phyloP scores from a whole-genome alignment of 2,113 vertebrate genomes.

The Pituophis catenifer region DNA sequence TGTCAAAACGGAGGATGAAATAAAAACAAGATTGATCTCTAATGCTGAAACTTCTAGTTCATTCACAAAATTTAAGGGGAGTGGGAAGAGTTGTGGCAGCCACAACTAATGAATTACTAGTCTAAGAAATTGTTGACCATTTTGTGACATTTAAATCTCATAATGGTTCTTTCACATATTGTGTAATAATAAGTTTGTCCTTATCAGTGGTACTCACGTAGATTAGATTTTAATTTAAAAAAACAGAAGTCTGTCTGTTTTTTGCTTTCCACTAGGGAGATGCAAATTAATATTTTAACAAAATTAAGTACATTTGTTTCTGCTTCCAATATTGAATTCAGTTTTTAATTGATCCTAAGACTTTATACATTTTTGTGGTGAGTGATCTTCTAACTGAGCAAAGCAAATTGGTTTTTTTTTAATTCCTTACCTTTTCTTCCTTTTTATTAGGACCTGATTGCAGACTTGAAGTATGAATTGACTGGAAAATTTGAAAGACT shows the following conservation, averaged over 20 bases:
- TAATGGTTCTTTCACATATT: neutral
- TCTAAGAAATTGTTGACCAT: neutral
- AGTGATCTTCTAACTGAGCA: neutral
- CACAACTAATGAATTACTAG: neutral
- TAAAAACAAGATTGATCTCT: neutral
- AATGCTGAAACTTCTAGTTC: neutral
- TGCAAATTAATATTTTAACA: neutral
- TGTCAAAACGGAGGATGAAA: neutral
- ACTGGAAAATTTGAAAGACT: constrained; percentile 95
- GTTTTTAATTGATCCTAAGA: neutral
- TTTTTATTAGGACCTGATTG: constrained; percentile 85
- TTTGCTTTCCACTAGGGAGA: neutral
- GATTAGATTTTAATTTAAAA: neutral
- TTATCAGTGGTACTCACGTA: neutral
- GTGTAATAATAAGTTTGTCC: neutral
- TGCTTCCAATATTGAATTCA: neutral
- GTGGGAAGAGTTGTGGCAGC: neutral
- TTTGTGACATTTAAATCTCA: neutral
- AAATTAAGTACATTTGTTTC: neutral
- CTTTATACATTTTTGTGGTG: neutral
- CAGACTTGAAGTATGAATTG: constrained; percentile 94
- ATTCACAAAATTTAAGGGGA: neutral
- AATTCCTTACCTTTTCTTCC: neutral
- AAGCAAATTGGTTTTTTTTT: neutral
- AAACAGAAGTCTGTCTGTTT: neutral